Base-by-base conservation (phyloP, 2,888 invertebrate species). In the Amiota minor region DNA sequence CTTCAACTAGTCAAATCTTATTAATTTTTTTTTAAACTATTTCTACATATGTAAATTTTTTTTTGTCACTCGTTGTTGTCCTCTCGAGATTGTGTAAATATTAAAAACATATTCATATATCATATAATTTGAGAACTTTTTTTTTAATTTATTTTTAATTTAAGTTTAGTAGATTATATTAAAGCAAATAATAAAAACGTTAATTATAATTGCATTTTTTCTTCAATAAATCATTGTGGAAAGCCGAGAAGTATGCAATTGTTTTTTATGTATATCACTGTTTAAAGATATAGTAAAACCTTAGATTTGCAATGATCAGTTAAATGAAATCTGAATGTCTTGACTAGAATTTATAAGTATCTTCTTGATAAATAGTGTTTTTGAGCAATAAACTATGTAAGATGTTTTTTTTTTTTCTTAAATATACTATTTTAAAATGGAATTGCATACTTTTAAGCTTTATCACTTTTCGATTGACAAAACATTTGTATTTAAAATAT, bases 1-100 rank as follows among this genome's bases (percentile, higher is more conserved):
- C 78, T 79, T 85, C 77, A 78, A 77, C 83, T 83, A 83, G 83
- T 83, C 83, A 83, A 81, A 77, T 81, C 75, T 78, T 74, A 75
- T 62, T 56, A 64, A 35, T 56, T 75, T 70, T 67, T 72, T 55
- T 74, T 62, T 20, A 64, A 9, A 35, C 16, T 79, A 75, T 77
- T 77, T 78, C n/a, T 56, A 56, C 18, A 56, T 12, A n/a, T 56
- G 6, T 56, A 3, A 16, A 16, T 56, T 56, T 56, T 56, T 20
- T 59, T 59, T 59, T n/a, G 10, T 18, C 23, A 9, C 1, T 11
- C 12, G n/a, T 59, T 59, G 59, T 14, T 59, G 23, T n/a, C 6
- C 8, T 45, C 56, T 23, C 11, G 35, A 35, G 35, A 16, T 59
- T 55, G 9, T 23, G 50, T 59, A 71, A 64, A 71, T 67, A 16